Evolutionary conservation across 2,113 vertebrate genomes (phyloP).

Genomic region (Trochalopteron elliotii): DNA sequence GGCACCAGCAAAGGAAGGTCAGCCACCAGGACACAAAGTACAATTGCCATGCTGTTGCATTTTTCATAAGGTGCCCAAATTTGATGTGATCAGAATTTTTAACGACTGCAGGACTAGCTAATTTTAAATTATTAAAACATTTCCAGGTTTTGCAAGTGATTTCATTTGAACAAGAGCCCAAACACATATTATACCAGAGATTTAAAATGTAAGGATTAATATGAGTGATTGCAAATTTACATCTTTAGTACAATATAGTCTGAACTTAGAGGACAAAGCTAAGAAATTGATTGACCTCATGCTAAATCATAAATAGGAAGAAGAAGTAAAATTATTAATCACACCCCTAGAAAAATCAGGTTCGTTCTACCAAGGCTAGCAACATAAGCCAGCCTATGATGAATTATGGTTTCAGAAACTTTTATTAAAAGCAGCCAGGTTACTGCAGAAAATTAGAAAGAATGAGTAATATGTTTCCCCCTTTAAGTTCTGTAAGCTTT

Average conservation of each 20-base stretch:
- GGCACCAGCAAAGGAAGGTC: neutral
- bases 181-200: neutral
- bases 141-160: neutral
- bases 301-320: neutral
- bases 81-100: neutral
- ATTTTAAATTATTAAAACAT: neutral
- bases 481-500: neutral
- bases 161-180: neutral
- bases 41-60: neutral
- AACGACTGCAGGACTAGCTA: neutral
- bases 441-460: slow-evolving; percentile 25
- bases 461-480: slow-evolving; percentile 9
- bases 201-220: neutral
- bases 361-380: neutral
- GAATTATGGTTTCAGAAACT: slow-evolving; percentile 19
- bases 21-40: neutral
- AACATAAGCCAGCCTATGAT: neutral
- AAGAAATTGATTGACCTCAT: neutral
- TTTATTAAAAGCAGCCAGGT: neutral
- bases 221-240: neutral
- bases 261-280: neutral
- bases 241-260: neutral
- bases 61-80: slow-evolving; percentile 1
- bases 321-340: neutral
- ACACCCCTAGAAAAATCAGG: neutral